Percentiles rank a stretch among this genome's conserved stretches.
These are phyloP conservation scores for Heterocephalus glaber DNA, from an alignment of 2,113 vertebrate species.

Conservation along the genomic window DNA sequence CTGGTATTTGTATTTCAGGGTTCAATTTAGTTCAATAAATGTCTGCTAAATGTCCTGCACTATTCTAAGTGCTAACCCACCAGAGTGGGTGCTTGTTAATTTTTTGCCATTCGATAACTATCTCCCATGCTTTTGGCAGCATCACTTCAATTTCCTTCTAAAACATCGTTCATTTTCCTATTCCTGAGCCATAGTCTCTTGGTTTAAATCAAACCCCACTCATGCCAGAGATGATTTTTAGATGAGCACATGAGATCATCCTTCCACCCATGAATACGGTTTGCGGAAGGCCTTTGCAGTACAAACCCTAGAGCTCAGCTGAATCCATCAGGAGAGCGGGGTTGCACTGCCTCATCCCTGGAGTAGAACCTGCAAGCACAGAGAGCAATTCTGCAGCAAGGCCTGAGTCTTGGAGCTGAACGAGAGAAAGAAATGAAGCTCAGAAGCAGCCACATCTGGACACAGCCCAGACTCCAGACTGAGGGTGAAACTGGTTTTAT, in stretches of 20 bases:
- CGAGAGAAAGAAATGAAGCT: background rate
- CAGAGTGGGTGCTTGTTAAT: accelerated
- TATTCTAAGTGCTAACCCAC: background rate
- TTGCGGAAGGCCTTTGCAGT: background rate
- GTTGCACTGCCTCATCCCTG: background rate
- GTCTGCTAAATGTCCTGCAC: background rate
- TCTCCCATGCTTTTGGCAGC: background rate
- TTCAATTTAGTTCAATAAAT: background rate
- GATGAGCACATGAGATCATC: background rate
- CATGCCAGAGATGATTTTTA: background rate
- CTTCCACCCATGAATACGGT: background rate
- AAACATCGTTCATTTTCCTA: background rate
- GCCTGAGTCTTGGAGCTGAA: background rate
- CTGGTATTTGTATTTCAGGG: background rate
- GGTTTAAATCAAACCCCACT: background rate
- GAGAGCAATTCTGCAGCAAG: background rate
- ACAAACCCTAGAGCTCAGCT: background rate
- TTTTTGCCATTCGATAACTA: background rate
- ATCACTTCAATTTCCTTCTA: background rate
- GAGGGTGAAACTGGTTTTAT: background rate
- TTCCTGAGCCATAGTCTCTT: background rate
- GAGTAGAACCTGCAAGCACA: background rate
- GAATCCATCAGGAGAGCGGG: background rate
- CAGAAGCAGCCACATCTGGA: background rate
- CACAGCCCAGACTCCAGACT: background rate